A percentile compares a stretch with the other conserved stretches of the same genome.
Conservation (phyloP, 2,113 vertebrate species). For the Cephalopterus ornatus region DNA sequence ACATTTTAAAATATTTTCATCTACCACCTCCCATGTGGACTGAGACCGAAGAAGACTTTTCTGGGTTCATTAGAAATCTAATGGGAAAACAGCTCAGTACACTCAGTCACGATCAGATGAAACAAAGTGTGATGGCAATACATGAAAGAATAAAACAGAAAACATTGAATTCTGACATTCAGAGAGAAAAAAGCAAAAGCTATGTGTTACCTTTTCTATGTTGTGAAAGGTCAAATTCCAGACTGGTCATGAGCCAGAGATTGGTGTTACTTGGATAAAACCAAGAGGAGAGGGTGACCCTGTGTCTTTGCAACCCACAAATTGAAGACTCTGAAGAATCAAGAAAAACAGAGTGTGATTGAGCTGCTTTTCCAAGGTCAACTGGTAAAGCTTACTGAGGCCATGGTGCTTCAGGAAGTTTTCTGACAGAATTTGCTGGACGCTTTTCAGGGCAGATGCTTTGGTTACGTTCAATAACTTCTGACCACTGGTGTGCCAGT, state of each 20-base stretch:
- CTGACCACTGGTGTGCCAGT: background rate
- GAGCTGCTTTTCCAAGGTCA: background rate
- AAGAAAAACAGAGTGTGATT: background rate
- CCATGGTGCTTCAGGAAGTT: background rate
- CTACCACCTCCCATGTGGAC: background rate
- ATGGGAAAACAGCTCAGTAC: background rate
- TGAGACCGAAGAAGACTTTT: background rate
- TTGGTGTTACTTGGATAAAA: background rate
- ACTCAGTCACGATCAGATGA: background rate
- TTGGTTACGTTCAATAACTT: background rate
- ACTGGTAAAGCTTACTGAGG: background rate
- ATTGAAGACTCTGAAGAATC: background rate
- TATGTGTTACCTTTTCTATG: background rate
- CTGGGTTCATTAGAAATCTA: background rate
- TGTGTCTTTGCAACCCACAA: accelerated
- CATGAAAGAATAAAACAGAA: background rate
- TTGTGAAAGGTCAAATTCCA: background rate
- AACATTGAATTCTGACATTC: background rate
- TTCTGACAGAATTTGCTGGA: background rate
- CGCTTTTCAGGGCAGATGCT: background rate
- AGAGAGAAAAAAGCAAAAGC: background rate
- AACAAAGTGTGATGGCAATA: background rate
- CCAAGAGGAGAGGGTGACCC: background rate
- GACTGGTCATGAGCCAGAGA: background rate
- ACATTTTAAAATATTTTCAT: background rate